A percentile compares a stretch with the other conserved stretches of the same genome.
These are phyloP conservation scores for Lepus oiostolus DNA, from an alignment of 2,797 vertebrate genomes.

Conservation along the genomic window DNA sequence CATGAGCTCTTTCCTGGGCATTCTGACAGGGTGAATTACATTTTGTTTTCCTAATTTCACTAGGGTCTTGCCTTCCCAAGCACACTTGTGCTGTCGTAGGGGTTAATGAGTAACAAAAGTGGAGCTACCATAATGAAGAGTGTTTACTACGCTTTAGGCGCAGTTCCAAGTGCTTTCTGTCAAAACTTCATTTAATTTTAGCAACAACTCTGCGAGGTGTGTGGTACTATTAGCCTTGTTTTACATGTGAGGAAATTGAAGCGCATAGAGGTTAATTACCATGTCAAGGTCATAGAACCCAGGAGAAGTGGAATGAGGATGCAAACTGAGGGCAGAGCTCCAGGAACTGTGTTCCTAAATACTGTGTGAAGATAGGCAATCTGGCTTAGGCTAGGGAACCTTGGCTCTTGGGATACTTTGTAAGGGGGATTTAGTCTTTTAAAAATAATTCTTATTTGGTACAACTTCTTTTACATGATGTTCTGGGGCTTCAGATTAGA, in stretches of 20 bases:
- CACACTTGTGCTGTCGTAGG: background rate
- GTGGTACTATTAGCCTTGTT: background rate
- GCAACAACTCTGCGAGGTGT: background rate
- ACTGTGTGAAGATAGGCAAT: background rate
- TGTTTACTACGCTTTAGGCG: background rate
- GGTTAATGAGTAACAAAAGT: background rate
- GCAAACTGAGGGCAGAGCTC: background rate
- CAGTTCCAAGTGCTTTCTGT: slow-evolving; percentile 8
- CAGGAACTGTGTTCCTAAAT: background rate
- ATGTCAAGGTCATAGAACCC: background rate
- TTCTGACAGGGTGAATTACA: background rate
- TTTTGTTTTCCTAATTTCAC: slow-evolving; percentile 30
- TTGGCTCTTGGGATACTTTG: background rate
- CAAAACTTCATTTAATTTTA: slow-evolving; percentile 51
- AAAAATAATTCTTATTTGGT: background rate
- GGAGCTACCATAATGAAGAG: background rate
- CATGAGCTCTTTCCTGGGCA: background rate
- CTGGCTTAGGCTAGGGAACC: background rate
- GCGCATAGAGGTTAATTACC: background rate
- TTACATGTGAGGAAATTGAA: slow-evolving; percentile 12
- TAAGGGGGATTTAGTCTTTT: background rate
- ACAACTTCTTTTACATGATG: background rate
- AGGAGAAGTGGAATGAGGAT: background rate
- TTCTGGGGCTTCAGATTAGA: background rate
- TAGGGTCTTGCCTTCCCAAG: background rate